phyloP scores from a whole-genome alignment of 1,140 invertebrate species.

The Eriocheir sinensis region DNA sequence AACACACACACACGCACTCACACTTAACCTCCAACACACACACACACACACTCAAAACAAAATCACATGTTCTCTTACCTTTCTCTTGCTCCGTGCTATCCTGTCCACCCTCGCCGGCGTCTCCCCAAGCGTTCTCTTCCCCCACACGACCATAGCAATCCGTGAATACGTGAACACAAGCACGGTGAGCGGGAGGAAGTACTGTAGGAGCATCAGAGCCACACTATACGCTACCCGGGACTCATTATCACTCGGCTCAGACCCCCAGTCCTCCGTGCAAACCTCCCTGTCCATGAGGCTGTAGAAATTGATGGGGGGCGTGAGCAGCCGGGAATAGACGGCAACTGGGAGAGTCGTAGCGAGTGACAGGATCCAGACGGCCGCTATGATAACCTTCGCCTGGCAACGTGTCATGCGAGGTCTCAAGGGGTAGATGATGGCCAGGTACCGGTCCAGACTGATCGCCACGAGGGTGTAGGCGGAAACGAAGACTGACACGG shows the following conservation, averaged over 20 bases:
- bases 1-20: too few species aligned
- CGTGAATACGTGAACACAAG: constrained; percentile 93
- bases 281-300: constrained; percentile 80
- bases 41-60: not conserved
- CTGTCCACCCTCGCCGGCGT: constrained; percentile 86
- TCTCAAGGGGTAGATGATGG: constrained; percentile 92
- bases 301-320: constrained; percentile 76
- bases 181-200: constrained; percentile 91
- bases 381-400: constrained; percentile 87
- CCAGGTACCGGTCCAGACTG: constrained; percentile 92
- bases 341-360: constrained; percentile 91
- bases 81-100: constrained; percentile 93
- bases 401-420: constrained; percentile 89
- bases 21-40: not conserved
- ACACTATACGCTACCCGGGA: constrained; percentile 88
- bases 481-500: constrained; percentile 91
- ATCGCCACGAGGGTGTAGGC: constrained; percentile 93
- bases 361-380: constrained; percentile 86
- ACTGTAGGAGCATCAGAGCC: constrained; percentile 91
- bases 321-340: constrained; percentile 84
- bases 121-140: constrained; percentile 91
- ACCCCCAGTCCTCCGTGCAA: constrained; percentile 84
- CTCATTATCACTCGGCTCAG: constrained; percentile 77
- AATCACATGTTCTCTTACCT: constrained; percentile 85
- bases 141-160: constrained; percentile 94